These are phyloP conservation scores for Pelecanoides urinatrix DNA, from an alignment of 2,113 vertebrate genomes.

Conservation along the genomic window DNA sequence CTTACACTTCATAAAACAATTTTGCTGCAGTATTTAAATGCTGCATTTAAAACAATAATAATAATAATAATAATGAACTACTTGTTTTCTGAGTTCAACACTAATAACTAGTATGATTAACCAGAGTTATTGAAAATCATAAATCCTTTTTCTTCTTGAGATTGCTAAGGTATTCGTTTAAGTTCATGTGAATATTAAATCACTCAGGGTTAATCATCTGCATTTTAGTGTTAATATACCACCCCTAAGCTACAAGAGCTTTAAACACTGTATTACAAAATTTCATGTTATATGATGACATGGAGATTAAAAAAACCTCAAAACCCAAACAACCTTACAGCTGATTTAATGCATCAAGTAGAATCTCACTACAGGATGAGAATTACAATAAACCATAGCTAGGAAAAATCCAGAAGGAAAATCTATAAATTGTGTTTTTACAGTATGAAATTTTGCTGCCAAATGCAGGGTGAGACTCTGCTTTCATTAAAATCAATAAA, in stretches of 20 bases:
- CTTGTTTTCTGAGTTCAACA: background rate
- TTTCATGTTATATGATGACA: background rate
- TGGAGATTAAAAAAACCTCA: background rate
- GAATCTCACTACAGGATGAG: background rate
- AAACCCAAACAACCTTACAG: background rate
- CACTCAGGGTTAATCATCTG: background rate
- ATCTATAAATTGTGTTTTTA: background rate
- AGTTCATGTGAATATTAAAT: background rate
- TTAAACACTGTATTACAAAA: background rate
- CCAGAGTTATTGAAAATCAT: background rate
- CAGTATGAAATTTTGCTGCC: background rate
- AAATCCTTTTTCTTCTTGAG: background rate
- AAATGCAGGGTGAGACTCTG: background rate
- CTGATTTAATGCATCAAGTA: background rate
- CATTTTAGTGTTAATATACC: background rate
- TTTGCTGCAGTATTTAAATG: background rate
- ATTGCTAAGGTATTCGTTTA: background rate
- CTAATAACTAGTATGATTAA: background rate
- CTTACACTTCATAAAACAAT: background rate
- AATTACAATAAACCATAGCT: background rate
- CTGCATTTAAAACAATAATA: background rate
- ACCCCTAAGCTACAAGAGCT: background rate
- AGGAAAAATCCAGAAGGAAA: background rate
- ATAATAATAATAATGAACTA: background rate
- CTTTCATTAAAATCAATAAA: background rate